Conservation (phyloP, 2,888 invertebrate species). For the Lymantria dispar region DNA sequence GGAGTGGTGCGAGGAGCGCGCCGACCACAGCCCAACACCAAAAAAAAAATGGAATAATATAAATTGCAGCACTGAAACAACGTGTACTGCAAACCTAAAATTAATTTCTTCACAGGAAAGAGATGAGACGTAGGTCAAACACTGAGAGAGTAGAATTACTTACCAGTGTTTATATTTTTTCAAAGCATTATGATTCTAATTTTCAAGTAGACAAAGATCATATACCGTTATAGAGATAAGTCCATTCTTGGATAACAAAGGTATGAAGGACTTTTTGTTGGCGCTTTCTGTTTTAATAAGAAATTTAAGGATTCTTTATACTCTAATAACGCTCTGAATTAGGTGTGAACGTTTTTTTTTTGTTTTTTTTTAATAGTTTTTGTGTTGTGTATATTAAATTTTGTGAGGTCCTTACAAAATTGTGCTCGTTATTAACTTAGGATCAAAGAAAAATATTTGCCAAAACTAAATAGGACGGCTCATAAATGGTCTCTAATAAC, state of each 20-base stretch:
- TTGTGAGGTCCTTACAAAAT: constrained; percentile 41
- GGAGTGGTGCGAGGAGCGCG: too few relatives aligned
- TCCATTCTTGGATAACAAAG: constrained; percentile 24
- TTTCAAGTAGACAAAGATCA: fast-evolving
- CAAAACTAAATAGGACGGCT: constrained; percentile 26
- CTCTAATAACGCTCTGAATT: constrained; percentile 55
- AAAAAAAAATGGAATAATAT: constrained; percentile 17
- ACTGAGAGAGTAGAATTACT: constrained; percentile 21
- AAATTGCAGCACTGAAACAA: constrained; percentile 10
- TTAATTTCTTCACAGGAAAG: constrained; percentile 61
- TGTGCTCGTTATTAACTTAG: constrained; percentile 15
- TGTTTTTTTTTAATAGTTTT: constrained; percentile 49
- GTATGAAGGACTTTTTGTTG: constrained; percentile 52
- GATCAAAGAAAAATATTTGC: constrained; percentile 26
- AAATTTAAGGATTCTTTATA: constrained; percentile 54
- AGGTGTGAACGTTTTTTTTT: constrained; percentile 62
- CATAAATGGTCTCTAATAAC: constrained; percentile 31
- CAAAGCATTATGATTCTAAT: constrained; percentile 26
- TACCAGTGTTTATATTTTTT: neutral
- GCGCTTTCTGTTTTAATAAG: constrained; percentile 64
- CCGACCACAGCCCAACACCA: too few relatives aligned
- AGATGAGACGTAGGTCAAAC: constrained; percentile 49
- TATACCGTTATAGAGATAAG: neutral
- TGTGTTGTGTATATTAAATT: constrained; percentile 46
- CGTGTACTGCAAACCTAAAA: constrained; percentile 32